phyloP scores from a whole-genome alignment of 2,797 vertebrate genomes.

The Garrulus glandarius region DNA sequence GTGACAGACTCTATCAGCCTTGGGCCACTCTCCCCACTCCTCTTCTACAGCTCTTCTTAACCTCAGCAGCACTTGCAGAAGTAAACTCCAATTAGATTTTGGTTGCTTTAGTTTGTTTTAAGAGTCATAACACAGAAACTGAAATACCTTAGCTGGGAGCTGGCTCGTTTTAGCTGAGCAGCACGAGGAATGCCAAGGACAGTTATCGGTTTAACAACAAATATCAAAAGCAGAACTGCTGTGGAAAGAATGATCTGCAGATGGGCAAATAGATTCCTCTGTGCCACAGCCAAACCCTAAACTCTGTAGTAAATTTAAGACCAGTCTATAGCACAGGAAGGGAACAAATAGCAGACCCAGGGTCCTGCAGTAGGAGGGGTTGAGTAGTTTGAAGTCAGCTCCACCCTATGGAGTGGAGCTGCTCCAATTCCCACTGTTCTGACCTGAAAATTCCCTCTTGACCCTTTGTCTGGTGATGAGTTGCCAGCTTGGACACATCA shows the following conservation, averaged over 20 bases:
- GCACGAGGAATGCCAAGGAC: neutral
- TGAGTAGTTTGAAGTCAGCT: neutral
- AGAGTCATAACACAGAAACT: neutral
- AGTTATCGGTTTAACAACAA: neutral
- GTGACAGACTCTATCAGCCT: slow-evolving; percentile 48
- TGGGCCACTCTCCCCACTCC: slow-evolving; percentile 40
- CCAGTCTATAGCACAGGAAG: neutral
- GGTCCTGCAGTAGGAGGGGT: neutral
- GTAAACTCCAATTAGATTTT: neutral
- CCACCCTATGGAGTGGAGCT: fast-evolving
- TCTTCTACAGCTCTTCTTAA: slow-evolving; percentile 25
- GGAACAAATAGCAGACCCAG: neutral
- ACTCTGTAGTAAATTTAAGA: neutral
- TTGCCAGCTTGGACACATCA: neutral
- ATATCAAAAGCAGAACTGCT: neutral
- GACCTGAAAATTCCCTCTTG: neutral
- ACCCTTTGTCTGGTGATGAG: neutral
- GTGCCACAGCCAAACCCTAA: slow-evolving; percentile 17
- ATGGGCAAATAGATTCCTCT: slow-evolving; percentile 25
- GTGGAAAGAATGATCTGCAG: slow-evolving; percentile 1
- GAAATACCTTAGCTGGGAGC: neutral
- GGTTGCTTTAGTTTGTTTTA: neutral
- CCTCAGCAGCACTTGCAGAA: slow-evolving; percentile 14
- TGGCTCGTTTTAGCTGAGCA: neutral
- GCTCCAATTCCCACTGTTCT: neutral